Evolutionary conservation across 2,888 invertebrate species (phyloP).

Genomic region (Macrosiphum euphorbiae): DNA sequence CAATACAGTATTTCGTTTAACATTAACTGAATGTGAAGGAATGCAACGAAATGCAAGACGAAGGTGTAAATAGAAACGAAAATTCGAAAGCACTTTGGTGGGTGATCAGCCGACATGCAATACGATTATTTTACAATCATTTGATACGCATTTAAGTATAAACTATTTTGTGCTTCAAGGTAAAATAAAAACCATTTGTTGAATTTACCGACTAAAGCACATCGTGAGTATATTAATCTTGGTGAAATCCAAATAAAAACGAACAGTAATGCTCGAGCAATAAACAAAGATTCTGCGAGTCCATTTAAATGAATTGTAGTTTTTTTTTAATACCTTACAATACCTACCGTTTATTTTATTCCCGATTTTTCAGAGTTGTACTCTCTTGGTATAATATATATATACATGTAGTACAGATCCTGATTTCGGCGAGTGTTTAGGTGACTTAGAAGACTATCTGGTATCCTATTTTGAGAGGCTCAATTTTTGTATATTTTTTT

Average conservation of each 20-base stretch:
- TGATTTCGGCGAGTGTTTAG: not conserved
- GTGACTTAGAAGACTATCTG: not conserved
- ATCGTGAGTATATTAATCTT: not conserved
- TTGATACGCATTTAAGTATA: not conserved
- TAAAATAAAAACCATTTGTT: constrained; percentile 7
- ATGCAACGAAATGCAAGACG: not conserved
- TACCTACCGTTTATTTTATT: not conserved
- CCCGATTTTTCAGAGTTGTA: not conserved
- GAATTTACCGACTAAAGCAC: not conserved
- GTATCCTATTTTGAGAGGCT: not conserved
- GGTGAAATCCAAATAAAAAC: not conserved
- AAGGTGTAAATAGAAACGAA: constrained; percentile 29
- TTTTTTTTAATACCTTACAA: not conserved
- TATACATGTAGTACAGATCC: not conserved
- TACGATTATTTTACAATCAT: not conserved
- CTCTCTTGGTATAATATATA: not conserved
- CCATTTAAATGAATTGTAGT: constrained; percentile 13
- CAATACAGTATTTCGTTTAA: not conserved
- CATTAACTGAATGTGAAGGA: not conserved
- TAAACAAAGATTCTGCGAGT: not conserved
- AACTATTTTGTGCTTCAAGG: not conserved
- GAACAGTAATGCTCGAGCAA: not conserved
- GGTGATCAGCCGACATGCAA: not conserved
- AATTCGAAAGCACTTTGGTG: constrained; percentile 32
- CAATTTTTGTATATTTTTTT: not conserved